Evolutionary conservation across 2,113 vertebrate genomes (phyloP), one percentile per base, ranked within the genome.

Genomic region (Oncorhynchus gorbuscha): DNA sequence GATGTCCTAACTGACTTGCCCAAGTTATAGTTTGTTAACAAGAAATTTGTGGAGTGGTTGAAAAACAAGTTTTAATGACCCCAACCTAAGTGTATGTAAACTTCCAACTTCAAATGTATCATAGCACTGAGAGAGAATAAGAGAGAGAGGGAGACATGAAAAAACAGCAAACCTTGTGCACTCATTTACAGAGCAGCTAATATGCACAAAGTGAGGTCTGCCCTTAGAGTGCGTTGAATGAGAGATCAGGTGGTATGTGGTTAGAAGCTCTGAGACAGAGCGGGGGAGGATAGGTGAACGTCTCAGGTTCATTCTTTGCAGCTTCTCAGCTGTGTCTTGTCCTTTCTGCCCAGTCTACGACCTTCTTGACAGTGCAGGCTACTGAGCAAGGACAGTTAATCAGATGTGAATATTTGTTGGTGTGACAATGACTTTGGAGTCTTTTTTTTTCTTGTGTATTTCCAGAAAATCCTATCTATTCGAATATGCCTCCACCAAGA

Each of bases 381-480:
- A 9, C 59, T 16, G n/a, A 62, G 16, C 59, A 22, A 22, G 9
- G 5, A 62, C 7, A 62, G 16, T 58, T 4, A 58, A 58, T 45
- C 39, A 45, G 20, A 22, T 62, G n/a, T 62, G n/a, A 62, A 62
- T 58, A 58, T 20, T 58, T 58, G 55, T 58, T 14, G 55, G 13
- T 18, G 55, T 58, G 13, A 58, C 20, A 58, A 58, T 20, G 18
- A 58, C 20, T 58, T 20, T 58, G 18, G 6, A 20, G 13, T 20
- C 7, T 14, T 58, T 58, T 58, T 58, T 58, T 1, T 20, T 58
- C 20, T 58, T 62, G 59, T 62, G 5, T 62, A 9, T 67, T 61
- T 55, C 6, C 20, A 80, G 79, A 80, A 12, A 76, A 64, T 39
- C 74, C 74, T 20, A 76, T 80, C 74, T 80, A 80, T 73, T 70